A percentile compares a stretch with the other conserved stretches of the same genome.
Conservation (phyloP, 2,797 vertebrate genomes). For the Gymnodraco acuticeps region DNA sequence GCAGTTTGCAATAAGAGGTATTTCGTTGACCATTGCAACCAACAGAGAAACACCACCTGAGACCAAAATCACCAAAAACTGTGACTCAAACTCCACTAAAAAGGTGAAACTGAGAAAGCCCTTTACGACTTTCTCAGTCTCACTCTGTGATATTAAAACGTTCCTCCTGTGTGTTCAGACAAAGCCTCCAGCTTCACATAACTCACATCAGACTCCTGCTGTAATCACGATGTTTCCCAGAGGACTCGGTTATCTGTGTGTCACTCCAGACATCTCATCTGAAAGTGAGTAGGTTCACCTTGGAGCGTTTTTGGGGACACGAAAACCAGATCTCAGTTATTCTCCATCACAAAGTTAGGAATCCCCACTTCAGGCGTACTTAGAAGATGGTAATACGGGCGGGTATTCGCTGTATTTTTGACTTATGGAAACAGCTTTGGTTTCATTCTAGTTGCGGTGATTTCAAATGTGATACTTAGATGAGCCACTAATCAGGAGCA, state of each 20-base stretch:
- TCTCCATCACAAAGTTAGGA: not conserved
- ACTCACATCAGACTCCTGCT: constrained; percentile 11
- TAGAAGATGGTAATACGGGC: too few relatives aligned
- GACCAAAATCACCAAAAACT: too few relatives aligned
- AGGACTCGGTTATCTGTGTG: not conserved
- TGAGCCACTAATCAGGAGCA: not conserved
- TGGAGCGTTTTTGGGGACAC: not conserved
- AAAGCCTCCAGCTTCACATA: constrained; percentile 14
- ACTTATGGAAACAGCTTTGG: too few relatives aligned
- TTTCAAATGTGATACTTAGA: not conserved
- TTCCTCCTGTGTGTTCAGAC: constrained; percentile 28
- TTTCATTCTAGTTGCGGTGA: not conserved
- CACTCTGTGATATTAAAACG: not conserved
- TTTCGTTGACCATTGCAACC: too few relatives aligned
- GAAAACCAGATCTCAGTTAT: not conserved
- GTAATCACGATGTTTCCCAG: constrained; percentile 26
- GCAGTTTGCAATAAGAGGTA: too few relatives aligned
- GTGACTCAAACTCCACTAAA: too few relatives aligned
- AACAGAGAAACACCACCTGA: too few relatives aligned
- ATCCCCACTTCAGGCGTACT: too few relatives aligned
- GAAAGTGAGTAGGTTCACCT: not conserved
- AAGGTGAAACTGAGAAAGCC: not conserved
- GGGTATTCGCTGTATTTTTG: too few relatives aligned
- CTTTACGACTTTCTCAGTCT: constrained; percentile 5
- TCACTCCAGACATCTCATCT: constrained; percentile 7